Evolutionary conservation across 2,888 invertebrate species (phyloP), one percentile per base, ranked within the genome.

Genomic region (Sesia apiformis): DNA sequence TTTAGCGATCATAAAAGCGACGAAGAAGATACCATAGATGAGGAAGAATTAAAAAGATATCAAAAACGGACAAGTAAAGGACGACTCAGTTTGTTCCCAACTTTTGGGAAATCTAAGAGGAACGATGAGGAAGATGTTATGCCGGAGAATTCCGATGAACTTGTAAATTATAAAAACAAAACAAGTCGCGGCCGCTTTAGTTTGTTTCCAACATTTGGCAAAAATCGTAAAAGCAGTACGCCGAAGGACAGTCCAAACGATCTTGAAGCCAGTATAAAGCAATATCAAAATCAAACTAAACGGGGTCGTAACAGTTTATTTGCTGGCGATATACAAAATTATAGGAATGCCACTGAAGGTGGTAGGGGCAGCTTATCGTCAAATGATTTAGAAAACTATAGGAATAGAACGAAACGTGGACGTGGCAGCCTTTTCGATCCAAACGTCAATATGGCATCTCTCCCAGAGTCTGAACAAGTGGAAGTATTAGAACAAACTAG

Each of bases 401-500:
- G 70, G 63, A 85, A 84, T 51, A 81, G 60, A 66, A 86, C 82
- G n/a, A 78, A 70, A 62, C 74, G 76, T 56, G 89, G 90, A 49
- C 80, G 88, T 40, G 78, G 76, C 6, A 90, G 87, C 62, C 68
- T 88, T 51, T 91, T 89, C 56, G 87, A 88, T 56, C 83, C 88
- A 8, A 81, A 87, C 60, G 69, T 89, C 3, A 85, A 88, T 56
- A 76, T 87, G 58, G 66, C 78, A 51, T 76, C 66, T 60, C 69
- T 88, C 41, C 79, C 85, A 39, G 81, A 89, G 67, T 68, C 78
- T 1, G 84, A 90, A 60, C 91, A 91, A 64, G 90, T 91, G 4
- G 91, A 91, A 66, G 91, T 95, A 6, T 82, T 96, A 55, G 96
- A 96, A 76, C 93, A 95, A 66, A 96, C 96, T 0, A 95, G 95